Conservation (phyloP, 2,888 invertebrate species). For the Sipha maydis region DNA sequence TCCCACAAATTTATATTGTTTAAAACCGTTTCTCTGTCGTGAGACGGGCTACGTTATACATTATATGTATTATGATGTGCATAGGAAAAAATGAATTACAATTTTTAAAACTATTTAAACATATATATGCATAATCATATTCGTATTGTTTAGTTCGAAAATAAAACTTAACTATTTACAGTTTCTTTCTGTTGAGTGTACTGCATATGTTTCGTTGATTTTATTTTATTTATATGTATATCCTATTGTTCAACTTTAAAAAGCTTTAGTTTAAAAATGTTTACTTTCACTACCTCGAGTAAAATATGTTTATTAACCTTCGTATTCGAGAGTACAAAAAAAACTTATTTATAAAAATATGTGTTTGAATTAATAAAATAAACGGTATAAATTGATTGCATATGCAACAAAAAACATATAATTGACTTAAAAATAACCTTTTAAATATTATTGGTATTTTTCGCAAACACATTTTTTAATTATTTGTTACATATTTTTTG, state of each 20-base stretch:
- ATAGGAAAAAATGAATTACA: not conserved
- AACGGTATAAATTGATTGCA: not conserved
- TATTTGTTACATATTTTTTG: not conserved
- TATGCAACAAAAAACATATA: not conserved
- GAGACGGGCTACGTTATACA: not conserved
- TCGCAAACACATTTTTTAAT: not conserved
- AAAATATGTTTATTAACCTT: not conserved
- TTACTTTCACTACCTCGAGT: too few species aligned
- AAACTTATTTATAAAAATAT: not conserved
- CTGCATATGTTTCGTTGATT: slow-evolving; percentile 32
- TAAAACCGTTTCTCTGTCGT: slow-evolving; percentile 3
- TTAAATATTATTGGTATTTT: not conserved
- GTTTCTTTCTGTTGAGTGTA: not conserved
- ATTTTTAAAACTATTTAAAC: slow-evolving; percentile 3
- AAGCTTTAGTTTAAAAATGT: not conserved
- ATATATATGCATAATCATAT: slow-evolving; percentile 5
- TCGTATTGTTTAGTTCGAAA: not conserved
- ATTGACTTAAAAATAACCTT: not conserved
- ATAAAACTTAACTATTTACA: slow-evolving; percentile 16
- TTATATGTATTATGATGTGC: too few species aligned
- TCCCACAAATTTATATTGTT: not conserved
- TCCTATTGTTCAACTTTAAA: not conserved
- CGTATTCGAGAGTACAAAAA: not conserved
- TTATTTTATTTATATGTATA: not conserved
- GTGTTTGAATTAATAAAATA: not conserved